Percentiles rank a stretch among this genome's conserved stretches.
Conservation (phyloP, 92 coral and sea anemone genomes). For the Anthopleura xanthogrammica region DNA sequence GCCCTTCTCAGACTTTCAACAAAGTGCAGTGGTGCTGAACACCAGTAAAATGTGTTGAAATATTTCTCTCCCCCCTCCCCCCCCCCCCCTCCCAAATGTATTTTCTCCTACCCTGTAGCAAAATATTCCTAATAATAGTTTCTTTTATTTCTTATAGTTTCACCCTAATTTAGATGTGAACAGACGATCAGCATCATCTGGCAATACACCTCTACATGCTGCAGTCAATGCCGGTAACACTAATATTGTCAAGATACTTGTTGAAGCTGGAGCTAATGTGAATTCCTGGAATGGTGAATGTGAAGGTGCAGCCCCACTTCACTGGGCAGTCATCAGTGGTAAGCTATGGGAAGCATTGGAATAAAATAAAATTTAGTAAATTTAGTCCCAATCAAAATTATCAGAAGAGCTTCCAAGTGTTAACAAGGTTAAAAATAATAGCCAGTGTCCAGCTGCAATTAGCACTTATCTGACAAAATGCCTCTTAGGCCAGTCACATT, state of each 20-base stretch:
- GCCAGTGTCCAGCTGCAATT: too few species aligned
- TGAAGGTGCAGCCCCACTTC: conserved; percentile 89
- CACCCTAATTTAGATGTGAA: conserved; percentile 64
- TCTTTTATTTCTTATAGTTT: conserved; percentile 19
- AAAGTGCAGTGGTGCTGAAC: too few species aligned
- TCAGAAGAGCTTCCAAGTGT: too few species aligned
- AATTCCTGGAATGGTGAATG: conserved; percentile 83
- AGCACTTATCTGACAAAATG: too few species aligned
- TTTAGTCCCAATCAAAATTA: too few species aligned
- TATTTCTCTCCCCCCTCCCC: too few species aligned
- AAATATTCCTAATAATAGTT: not conserved
- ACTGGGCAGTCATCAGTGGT: conserved; percentile 88
- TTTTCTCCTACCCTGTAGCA: not conserved
- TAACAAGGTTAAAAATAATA: too few species aligned
- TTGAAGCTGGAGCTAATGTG: conserved; percentile 71
- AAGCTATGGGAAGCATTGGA: not conserved
- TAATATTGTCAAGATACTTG: conserved; percentile 57
- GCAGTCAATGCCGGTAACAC: conserved; percentile 83
- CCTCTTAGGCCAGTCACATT: too few species aligned
- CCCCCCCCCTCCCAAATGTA: not conserved
- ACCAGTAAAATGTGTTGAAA: too few species aligned
- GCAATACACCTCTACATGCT: conserved; percentile 87
- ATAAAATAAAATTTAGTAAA: not conserved
- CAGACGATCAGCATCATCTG: conserved; percentile 65
- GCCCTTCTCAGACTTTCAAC: too few species aligned